A percentile compares a stretch with the other conserved stretches of the same genome.
These are phyloP conservation scores for Venustoraphidia nigricollis DNA, from an alignment of 2,888 invertebrate genomes.

Conservation along the genomic window DNA sequence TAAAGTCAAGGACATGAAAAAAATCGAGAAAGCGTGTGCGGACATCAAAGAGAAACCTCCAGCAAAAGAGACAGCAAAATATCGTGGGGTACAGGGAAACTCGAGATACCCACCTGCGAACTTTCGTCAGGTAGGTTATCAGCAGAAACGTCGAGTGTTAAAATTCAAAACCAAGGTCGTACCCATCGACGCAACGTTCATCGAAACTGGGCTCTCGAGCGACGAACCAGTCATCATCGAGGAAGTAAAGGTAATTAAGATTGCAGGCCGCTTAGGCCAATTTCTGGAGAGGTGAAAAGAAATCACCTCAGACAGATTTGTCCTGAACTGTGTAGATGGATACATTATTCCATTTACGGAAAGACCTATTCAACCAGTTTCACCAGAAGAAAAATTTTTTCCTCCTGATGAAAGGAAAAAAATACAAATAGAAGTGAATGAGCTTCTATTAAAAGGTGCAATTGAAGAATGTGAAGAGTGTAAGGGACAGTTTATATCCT, in stretches of 20 bases:
- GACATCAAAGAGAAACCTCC: conserved; percentile 9
- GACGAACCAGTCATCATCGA: conserved; percentile 1
- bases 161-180: neutral
- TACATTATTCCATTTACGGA: neutral
- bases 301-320: neutral
- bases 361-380: neutral
- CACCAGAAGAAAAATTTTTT: no score
- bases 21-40: conserved; percentile 10
- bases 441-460: neutral
- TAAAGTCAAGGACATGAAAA: conserved; percentile 10
- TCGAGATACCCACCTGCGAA: conserved; percentile 7
- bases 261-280: neutral
- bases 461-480: neutral
- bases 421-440: neutral
- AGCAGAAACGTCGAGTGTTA: conserved; percentile 5
- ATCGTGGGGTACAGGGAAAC: conserved; percentile 10
- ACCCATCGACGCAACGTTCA: neutral
- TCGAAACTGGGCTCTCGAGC: neutral
- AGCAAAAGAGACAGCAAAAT: conserved; percentile 1
- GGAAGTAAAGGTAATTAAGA: conserved; percentile 3
- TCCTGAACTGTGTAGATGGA: neutral
- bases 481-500: no score
- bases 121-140: conserved; percentile 7
- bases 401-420: neutral
- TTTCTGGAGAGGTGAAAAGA: neutral